Evolutionary conservation across 2,888 invertebrate genomes (phyloP).

Genomic region (Rhaphigaster nebulosa): DNA sequence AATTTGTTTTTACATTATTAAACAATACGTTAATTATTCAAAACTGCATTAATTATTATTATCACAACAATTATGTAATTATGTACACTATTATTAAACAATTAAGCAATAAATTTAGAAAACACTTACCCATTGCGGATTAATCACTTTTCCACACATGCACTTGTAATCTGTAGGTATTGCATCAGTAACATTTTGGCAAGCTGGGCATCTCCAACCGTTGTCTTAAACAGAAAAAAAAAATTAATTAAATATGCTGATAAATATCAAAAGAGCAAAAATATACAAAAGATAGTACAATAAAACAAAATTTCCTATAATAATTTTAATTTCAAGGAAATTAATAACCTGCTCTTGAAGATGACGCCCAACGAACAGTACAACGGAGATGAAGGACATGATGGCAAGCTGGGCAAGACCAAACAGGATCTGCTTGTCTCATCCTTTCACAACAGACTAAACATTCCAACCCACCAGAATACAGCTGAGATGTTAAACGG

Average conservation of each 20-base stretch:
- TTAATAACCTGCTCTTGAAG: slow-evolving; percentile 74
- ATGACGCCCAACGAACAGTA: slow-evolving; percentile 91
- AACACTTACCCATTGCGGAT: slow-evolving; percentile 76
- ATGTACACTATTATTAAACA: background rate
- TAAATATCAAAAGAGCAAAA: background rate
- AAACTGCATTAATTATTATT: no score
- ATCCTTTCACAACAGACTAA: slow-evolving; percentile 94
- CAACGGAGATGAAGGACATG: slow-evolving; percentile 94
- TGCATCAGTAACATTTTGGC: slow-evolving; percentile 83
- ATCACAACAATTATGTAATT: background rate
- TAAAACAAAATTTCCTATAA: background rate
- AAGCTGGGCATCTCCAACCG: slow-evolving; percentile 97
- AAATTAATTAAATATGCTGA: background rate
- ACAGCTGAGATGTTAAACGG: slow-evolving; percentile 85
- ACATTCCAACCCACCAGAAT: slow-evolving; percentile 88
- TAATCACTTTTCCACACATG: slow-evolving; percentile 86
- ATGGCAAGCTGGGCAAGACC: slow-evolving; percentile 93
- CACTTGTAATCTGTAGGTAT: slow-evolving; percentile 88
- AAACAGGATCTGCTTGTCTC: slow-evolving; percentile 80
- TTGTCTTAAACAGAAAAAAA: slow-evolving; percentile 70
- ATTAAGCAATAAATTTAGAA: background rate
- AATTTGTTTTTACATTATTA: no score
- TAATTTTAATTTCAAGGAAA: background rate
- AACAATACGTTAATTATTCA: no score
- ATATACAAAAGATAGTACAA: background rate